A percentile compares a stretch with the other conserved stretches of the same genome.
These are phyloP conservation scores for Caenorhabditis sinica DNA, from an alignment of 2,888 invertebrate genomes.

Conservation along the genomic window DNA sequence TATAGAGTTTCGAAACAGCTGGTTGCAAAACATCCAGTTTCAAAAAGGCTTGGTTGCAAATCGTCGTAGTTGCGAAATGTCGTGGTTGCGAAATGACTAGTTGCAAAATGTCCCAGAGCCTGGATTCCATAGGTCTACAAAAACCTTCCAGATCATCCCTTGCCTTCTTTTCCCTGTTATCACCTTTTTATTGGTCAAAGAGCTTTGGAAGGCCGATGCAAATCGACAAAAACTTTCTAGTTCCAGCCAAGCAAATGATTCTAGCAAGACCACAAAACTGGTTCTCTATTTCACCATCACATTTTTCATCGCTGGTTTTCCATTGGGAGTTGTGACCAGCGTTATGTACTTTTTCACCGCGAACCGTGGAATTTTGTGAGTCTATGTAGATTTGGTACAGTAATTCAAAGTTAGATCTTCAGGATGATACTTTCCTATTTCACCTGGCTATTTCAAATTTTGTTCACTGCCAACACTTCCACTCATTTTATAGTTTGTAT, in stretches of 20 bases:
- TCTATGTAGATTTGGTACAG: neutral
- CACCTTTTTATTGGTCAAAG: neutral
- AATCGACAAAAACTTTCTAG: neutral
- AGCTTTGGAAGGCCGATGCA: neutral
- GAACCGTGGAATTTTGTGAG: neutral
- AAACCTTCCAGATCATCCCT: slow-evolving; percentile 8
- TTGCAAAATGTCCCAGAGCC: too few species aligned
- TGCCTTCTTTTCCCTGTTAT: neutral
- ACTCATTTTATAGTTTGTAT: neutral
- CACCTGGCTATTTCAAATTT: neutral
- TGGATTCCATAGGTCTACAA: too few species aligned
- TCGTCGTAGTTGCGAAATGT: too few species aligned
- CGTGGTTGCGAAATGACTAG: too few species aligned
- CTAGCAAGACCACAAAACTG: neutral
- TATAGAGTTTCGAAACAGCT: too few species aligned
- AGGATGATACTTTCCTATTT: neutral
- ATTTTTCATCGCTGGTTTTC: neutral
- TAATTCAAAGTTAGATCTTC: neutral
- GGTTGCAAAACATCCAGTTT: too few species aligned
- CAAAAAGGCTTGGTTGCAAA: too few species aligned
- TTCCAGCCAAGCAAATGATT: neutral
- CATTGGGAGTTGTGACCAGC: neutral
- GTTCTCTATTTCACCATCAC: neutral
- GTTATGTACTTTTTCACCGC: neutral
- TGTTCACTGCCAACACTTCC: neutral